phyloP scores from a whole-genome alignment of 1,140 invertebrate species.

The Drosophila subpulchrella region DNA sequence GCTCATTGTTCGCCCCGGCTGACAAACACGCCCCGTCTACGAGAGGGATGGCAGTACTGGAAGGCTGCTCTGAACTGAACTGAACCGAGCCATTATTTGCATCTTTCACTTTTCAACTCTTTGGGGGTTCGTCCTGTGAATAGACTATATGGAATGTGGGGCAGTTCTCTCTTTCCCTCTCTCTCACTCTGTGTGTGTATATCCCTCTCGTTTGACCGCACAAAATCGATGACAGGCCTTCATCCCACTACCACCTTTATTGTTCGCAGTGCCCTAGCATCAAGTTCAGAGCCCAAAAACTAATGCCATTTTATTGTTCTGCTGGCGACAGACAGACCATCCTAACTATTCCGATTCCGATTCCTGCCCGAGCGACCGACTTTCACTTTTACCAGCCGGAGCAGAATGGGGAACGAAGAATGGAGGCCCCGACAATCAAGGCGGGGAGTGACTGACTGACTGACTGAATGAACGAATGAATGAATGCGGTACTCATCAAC shows the following conservation, averaged over 20 bases:
- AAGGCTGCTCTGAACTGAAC: constrained; percentile 1
- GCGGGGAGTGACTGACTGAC: constrained; percentile 49
- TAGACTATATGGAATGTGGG: constrained; percentile 73
- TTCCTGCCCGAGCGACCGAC: constrained; percentile 36
- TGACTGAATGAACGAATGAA: constrained; percentile 43
- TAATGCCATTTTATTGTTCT: constrained; percentile 80
- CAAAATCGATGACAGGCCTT: constrained; percentile 69
- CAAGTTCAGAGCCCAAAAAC: constrained; percentile 80
- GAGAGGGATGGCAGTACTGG: constrained; percentile 22
- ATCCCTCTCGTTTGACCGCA: constrained; percentile 67
- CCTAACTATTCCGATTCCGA: constrained; percentile 13
- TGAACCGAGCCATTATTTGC: constrained; percentile 62
- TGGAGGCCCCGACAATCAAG: constrained; percentile 42
- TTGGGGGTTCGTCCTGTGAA: constrained; percentile 44
- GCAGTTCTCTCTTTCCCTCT: constrained; percentile 30
- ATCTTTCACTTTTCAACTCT: constrained; percentile 78
- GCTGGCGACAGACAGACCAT: constrained; percentile 35
- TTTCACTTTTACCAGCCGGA: constrained; percentile 62
- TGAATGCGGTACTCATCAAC: constrained; percentile 69
- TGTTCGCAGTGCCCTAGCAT: constrained; percentile 55
- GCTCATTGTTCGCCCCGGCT: constrained; percentile 61
- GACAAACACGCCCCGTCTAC: constrained; percentile 49
- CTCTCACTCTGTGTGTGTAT: constrained; percentile 7
- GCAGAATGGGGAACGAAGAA: constrained; percentile 14
- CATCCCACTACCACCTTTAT: constrained; percentile 45